Evolutionary conservation across 2,113 vertebrate species (phyloP), one percentile per base, ranked within the genome.

Genomic region (Grammomys dolichurus): DNA sequence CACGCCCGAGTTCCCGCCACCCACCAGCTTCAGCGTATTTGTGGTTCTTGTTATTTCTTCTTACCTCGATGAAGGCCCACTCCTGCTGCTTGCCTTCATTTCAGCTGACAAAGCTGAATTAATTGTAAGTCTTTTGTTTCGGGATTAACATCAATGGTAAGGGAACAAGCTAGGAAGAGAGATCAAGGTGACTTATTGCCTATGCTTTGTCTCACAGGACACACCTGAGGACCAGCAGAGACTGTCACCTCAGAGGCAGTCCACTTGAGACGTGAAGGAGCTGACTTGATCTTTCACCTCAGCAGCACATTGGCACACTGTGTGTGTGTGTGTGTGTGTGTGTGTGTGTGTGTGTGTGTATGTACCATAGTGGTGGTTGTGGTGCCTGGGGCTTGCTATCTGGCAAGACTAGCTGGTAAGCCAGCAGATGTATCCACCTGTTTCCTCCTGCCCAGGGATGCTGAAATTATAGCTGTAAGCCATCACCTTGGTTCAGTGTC

Each of bases 41-140:
- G 58, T 1, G 93, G 51, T 33, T 8, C 10, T 88, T 69, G 28
- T 73, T 88, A 76, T 56, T 85, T 75, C 63, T 17, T 14, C 26
- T 94, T 36, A 73, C 51, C 70, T 87, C 24, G 26, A 40, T 16
- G 8, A 31, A 31, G 17, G 14, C 10, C 5, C 0, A 2, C 73
- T 87, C n/a, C 40, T 76, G 5, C 7, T 67, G 40, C 67, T 31
- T 87, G 63, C 63, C 90, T 82, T 84, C 26, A 40, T 85, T 88
- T 43, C 72, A 82, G 33, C 76, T 26, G 14, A 73, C 63, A 63
- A 87, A 84, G 81, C 70, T 82, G 67, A 33, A 69, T 96, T 93
- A 40, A 78, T 72, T 67, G 17, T 63, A 91, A 95, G 43, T 60
- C 54, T 67, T 70, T 96, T 78, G 56, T 87, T 95, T 80, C 88